Base-by-base conservation (phyloP, 2,888 invertebrate genomes). In the Rhagonycha lutea region DNA sequence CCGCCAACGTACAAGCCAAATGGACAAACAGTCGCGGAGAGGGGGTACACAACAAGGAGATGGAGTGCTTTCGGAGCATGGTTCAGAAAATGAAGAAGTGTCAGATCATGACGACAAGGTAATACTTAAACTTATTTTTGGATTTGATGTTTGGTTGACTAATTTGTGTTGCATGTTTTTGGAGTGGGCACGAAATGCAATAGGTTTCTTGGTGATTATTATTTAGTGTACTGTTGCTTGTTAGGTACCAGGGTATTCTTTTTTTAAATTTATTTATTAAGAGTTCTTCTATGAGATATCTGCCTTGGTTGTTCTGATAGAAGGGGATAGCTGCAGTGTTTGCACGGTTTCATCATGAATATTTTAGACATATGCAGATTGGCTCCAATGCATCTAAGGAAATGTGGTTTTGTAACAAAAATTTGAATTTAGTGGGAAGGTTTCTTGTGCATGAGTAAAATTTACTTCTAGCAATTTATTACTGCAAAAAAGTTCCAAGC, bases 21-120 rank as follows among this genome's bases (percentile, higher is more conserved):
- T 98, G 96, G 98, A 98, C 89, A 90, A 93, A 80, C 94, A 94
- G 85, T 94, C 94, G 2, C 90, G 92, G 78, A 93, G 93, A 86
- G 87, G 93, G 77, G 91, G 91, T n/a, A 89, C 89, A 73, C 89
- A 90, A 11, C 92, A 95, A 65, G 95, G 94, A 82, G 92, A 94
- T 77, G 91, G 92, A 24, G 89, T 90, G 73, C 91, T 92, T 78
- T 94, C 95, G 79, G 96, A 96, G 82, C 94, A 92, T 74, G 95
- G 94, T 67, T 95, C 95, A 28, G 96, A 96, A 86, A 96, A 95
- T 85, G 94, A 94, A 83, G 96, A 97, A 83, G 47, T 47, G 47
- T 96, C 96, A 14, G 96, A 96, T 84, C 94, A 93, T 86, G 96
- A 96, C 87, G 96, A 96, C 86, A 96, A 96, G 94, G 96, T 96